These are phyloP conservation scores for Diprion similis DNA, from an alignment of 1,140 invertebrate genomes.

Conservation along the genomic window DNA sequence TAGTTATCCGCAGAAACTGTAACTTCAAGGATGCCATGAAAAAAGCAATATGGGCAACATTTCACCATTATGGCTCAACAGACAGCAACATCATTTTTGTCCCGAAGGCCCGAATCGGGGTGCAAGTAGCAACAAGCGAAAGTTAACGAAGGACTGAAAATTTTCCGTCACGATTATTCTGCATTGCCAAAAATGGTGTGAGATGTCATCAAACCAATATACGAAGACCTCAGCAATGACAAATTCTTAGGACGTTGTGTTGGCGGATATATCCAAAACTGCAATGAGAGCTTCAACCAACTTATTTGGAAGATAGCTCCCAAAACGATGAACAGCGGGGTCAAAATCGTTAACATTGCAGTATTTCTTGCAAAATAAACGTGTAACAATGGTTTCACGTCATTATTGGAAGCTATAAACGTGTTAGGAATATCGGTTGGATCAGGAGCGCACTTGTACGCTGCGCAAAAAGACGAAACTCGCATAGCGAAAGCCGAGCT, in stretches of 20 bases:
- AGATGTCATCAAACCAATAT: slow-evolving; percentile 22
- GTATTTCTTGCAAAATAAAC: slow-evolving; percentile 12
- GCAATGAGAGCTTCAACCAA: slow-evolving; percentile 38
- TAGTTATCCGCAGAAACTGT: not conserved
- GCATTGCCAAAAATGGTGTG: slow-evolving; percentile 11
- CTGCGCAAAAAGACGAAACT: slow-evolving; percentile 10
- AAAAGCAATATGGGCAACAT: slow-evolving; percentile 5
- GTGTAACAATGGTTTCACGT: slow-evolving; percentile 17
- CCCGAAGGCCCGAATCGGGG: slow-evolving; percentile 18
- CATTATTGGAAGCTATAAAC: too few relatives aligned
- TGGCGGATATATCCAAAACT: slow-evolving; percentile 35
- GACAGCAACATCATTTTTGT: slow-evolving; percentile 12
- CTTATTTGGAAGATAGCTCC: slow-evolving; percentile 22
- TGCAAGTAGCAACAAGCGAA: slow-evolving; percentile 18
- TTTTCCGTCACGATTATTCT: slow-evolving; percentile 21
- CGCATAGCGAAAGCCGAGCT: slow-evolving; percentile 17
- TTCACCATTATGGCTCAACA: not conserved
- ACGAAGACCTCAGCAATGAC: slow-evolving; percentile 33
- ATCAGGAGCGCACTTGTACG: slow-evolving; percentile 12
- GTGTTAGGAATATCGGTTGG: not conserved
- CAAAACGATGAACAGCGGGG: slow-evolving; percentile 10
- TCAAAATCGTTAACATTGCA: slow-evolving; percentile 6
- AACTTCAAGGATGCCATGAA: not conserved
- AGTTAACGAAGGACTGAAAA: not conserved
- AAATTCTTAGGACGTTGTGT: slow-evolving; percentile 36